A percentile compares a stretch with the other conserved stretches of the same genome.
Conservation (phyloP, 2,113 vertebrate species). For the Chaenogobius annularis region DNA sequence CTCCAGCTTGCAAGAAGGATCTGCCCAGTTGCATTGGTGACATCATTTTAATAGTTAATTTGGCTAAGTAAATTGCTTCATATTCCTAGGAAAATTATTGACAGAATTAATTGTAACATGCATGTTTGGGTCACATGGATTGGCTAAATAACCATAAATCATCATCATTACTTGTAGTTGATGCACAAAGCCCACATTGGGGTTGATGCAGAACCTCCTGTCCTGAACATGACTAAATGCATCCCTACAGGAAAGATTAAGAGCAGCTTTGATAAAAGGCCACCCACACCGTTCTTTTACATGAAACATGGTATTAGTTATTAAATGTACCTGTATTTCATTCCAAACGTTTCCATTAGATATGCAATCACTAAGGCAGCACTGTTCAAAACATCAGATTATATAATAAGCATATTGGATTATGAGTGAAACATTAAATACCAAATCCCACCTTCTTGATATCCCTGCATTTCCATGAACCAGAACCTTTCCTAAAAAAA, state of each 20-base stretch:
- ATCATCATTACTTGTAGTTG: conserved; percentile 88
- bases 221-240: conserved; percentile 98
- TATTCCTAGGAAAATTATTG: conserved; percentile 83
- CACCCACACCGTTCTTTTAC: background rate
- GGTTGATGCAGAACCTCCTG: conserved; percentile 99
- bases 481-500: conserved; percentile 89
- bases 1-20: conserved; percentile 89
- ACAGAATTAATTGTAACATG: background rate
- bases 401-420: too few relatives aligned
- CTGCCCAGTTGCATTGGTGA: conserved; percentile 92
- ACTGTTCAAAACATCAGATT: conserved; percentile 68
- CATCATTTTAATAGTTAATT: conserved; percentile 98
- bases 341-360: conserved; percentile 99
- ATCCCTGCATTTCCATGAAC: conserved; percentile 99
- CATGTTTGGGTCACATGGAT: background rate
- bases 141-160: background rate
- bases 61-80: conserved; percentile 98
- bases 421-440: conserved; percentile 6
- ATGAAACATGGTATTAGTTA: background rate
- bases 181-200: conserved; percentile 98
- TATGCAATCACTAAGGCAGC: conserved; percentile 99
- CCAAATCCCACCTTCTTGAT: conserved; percentile 87
- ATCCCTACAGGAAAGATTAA: conserved; percentile 77
- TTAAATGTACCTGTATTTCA: conserved; percentile 92
- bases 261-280: background rate